Percentiles rank a stretch among this genome's conserved stretches.
Conservation (phyloP, 2,888 invertebrate genomes). For the Leptinotarsa tumamoca region DNA sequence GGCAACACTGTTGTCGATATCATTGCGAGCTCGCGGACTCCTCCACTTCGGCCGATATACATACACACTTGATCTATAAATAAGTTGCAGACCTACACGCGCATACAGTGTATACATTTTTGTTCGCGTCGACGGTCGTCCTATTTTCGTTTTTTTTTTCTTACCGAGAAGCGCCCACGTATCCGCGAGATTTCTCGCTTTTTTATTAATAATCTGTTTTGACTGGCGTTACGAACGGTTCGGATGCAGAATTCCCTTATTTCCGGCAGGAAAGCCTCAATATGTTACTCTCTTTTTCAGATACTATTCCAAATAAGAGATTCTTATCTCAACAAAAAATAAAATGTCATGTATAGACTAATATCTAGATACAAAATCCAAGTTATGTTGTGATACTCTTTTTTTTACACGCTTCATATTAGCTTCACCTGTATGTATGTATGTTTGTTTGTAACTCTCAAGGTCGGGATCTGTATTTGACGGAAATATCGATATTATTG, state of each 20-base stretch:
- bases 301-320: too few relatives aligned
- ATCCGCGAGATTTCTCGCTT: neutral
- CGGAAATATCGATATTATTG: too few relatives aligned
- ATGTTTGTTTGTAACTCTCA: too few relatives aligned
- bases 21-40: neutral
- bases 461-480: too few relatives aligned
- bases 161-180: constrained; percentile 51
- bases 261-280: neutral
- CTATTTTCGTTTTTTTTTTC: constrained; percentile 51
- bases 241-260: neutral
- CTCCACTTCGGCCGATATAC: neutral
- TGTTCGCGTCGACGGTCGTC: constrained; percentile 52
- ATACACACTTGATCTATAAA: constrained; percentile 59
- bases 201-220: constrained; percentile 20
- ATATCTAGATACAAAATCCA: too few relatives aligned
- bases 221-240: neutral
- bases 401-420: too few relatives aligned
- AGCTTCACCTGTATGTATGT: too few relatives aligned
- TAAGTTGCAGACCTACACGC: constrained; percentile 63
- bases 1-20: too few relatives aligned
- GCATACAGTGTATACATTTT: constrained; percentile 54
- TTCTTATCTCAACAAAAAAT: too few relatives aligned
- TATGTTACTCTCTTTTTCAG: neutral
- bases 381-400: too few relatives aligned
- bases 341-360: too few relatives aligned